These are phyloP conservation scores for Goniozus legneri DNA, from an alignment of 1,140 invertebrate species.

Conservation along the genomic window DNA sequence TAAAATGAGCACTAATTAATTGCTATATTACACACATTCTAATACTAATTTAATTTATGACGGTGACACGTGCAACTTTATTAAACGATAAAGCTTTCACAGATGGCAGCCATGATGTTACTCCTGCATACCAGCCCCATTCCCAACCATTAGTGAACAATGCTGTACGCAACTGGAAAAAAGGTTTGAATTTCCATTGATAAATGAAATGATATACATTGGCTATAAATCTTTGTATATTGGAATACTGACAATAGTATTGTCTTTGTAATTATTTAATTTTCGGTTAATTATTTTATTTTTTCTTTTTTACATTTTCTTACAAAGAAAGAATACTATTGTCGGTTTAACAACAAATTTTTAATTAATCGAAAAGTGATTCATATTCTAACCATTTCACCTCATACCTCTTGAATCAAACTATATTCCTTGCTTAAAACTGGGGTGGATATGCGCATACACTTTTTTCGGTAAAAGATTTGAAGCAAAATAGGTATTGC, in stretches of 20 bases:
- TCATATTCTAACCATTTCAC: constrained; percentile 17
- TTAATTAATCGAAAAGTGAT: constrained; percentile 10
- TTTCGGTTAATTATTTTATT: not conserved
- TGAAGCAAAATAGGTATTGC: no score
- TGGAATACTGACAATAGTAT: not conserved
- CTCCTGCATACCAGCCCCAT: constrained; percentile 49
- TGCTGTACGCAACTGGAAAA: constrained; percentile 50
- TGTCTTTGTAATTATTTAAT: not conserved
- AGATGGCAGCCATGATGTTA: constrained; percentile 51
- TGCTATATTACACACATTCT: no score
- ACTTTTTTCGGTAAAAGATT: no score
- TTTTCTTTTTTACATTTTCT: not conserved
- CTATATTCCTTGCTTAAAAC: no score
- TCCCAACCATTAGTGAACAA: constrained; percentile 46
- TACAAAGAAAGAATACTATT: constrained; percentile 11
- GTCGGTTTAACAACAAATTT: constrained; percentile 17
- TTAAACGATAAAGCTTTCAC: constrained; percentile 50
- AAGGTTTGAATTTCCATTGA: constrained; percentile 47
- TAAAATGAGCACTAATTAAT: no score
- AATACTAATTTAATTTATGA: no score
- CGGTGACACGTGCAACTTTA: no score
- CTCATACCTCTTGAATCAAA: constrained; percentile 15
- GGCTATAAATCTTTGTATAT: not conserved
- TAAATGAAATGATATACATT: constrained; percentile 18
- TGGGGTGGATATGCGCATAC: no score